These are phyloP conservation scores for Ernsta delagoae DNA, from an alignment of 2,888 invertebrate species.

Conservation along the genomic window DNA sequence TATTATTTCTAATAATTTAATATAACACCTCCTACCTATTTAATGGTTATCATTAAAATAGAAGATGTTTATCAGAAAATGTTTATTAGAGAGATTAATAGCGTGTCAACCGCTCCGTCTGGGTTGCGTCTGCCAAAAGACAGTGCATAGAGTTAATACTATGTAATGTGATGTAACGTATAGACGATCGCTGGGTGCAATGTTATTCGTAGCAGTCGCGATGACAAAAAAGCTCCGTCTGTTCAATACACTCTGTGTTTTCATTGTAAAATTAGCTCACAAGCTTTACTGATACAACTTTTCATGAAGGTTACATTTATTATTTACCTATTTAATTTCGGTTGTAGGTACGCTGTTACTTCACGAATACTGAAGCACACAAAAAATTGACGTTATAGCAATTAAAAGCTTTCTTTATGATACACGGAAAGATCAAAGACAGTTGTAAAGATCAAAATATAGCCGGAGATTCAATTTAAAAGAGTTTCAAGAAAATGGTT, in stretches of 20 bases:
- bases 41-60: constrained; percentile 14
- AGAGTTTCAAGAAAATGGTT: too few species aligned
- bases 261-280: constrained; percentile 26
- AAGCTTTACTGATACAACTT: neutral
- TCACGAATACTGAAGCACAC: neutral
- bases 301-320: neutral
- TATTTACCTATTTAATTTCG: neutral
- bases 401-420: neutral
- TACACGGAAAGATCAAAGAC: neutral
- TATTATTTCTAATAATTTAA: neutral
- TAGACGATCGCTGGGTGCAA: constrained; percentile 17
- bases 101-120: constrained; percentile 31
- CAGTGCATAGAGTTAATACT: constrained; percentile 32
- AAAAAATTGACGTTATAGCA: neutral
- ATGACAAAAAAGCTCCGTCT: constrained; percentile 28
- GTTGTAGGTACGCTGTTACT: neutral
- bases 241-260: constrained; percentile 19
- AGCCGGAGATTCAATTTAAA: too few species aligned
- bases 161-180: constrained; percentile 19
- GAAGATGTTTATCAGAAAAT: constrained; percentile 18
- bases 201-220: constrained; percentile 13
- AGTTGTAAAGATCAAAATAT: too few species aligned
- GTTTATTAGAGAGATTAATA: constrained; percentile 32
- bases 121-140: constrained; percentile 36
- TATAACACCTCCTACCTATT: neutral